Base-by-base conservation (phyloP, 2,797 vertebrate genomes). In the Lindbergichthys nudifrons region DNA sequence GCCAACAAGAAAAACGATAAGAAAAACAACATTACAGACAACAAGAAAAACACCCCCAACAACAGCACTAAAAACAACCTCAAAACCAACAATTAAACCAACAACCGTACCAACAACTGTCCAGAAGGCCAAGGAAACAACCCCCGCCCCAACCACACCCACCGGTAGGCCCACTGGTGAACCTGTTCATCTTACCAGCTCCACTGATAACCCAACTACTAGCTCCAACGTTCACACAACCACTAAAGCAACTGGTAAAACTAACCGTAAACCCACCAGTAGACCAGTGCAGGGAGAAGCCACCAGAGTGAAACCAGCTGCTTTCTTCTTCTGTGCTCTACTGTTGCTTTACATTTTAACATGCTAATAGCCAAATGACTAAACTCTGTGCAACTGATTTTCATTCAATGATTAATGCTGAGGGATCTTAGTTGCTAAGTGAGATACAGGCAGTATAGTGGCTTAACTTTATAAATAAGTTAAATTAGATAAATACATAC, bases 151-250 rank as follows among this genome's bases (percentile, higher is more conserved):
- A 62, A 83, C 84, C 52, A 70, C 86, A 53, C 68, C 85, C 80
- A 80, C 88, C 64, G 86, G 83, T 89, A 92, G 89, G 90, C 86
- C 73, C 45, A 54, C 86, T 65, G 83, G 75, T 83, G 80, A 81
- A 76, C 66, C 82, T 56, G 64, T 42, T 77, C 52, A 58, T 62
- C 77, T 53, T 63, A 54, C 70, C 68, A 83, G 70, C 72, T 73
- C 86, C 46, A 79, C 79, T 66, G 57, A 76, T 76, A 52, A 78
- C 32, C 59, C 66, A 42, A 32, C 51, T 11, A 54, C 63, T 65
- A 67, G 39, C 30, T 48, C 78, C 30, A n/a, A n/a, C 51, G 4
- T 18, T 15, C 10, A 58, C 65, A 32, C 36, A 63, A 62, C 61
- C 47, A 53, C 69, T 74, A 63, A n/a, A 43, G 56, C 75, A 1